Conservation (phyloP, 1,140 invertebrate species). For the Cecropterus lyciades region DNA sequence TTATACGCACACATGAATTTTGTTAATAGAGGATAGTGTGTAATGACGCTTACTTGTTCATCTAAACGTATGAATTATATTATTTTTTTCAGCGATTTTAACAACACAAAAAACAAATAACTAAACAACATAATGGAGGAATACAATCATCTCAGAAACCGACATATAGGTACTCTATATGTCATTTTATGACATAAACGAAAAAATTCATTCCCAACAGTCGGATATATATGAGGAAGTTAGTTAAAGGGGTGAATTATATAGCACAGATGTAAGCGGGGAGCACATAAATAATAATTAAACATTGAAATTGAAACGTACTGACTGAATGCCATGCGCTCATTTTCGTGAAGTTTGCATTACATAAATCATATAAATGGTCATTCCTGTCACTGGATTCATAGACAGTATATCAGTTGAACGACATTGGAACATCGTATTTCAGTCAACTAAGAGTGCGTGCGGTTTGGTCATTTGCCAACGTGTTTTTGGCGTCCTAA, state of each 20-base stretch:
- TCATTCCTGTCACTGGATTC: slow-evolving; percentile 12
- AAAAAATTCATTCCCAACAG: too few species aligned
- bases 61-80: too few species aligned
- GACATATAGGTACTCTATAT: not conserved
- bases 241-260: too few species aligned
- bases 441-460: slow-evolving; percentile 10
- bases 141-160: too few species aligned
- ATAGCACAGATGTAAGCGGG: too few species aligned
- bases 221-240: too few species aligned
- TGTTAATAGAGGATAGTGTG: slow-evolving; percentile 15
- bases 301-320: slow-evolving; percentile 11
- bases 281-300: not conserved
- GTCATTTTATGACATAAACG: too few species aligned
- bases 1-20: slow-evolving; percentile 12
- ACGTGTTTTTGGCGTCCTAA: slow-evolving; percentile 11
- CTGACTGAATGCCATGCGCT: slow-evolving; percentile 11
- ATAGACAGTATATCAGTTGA: slow-evolving; percentile 16
- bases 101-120: too few species aligned
- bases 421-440: slow-evolving; percentile 22
- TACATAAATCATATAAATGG: slow-evolving; percentile 15
- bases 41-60: too few species aligned
- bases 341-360: slow-evolving; percentile 2
- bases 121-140: too few species aligned
- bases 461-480: slow-evolving; percentile 27
- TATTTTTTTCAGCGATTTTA: too few species aligned